Evolutionary conservation across 1,140 invertebrate genomes (phyloP).

Genomic region (Papilio dardanus): DNA sequence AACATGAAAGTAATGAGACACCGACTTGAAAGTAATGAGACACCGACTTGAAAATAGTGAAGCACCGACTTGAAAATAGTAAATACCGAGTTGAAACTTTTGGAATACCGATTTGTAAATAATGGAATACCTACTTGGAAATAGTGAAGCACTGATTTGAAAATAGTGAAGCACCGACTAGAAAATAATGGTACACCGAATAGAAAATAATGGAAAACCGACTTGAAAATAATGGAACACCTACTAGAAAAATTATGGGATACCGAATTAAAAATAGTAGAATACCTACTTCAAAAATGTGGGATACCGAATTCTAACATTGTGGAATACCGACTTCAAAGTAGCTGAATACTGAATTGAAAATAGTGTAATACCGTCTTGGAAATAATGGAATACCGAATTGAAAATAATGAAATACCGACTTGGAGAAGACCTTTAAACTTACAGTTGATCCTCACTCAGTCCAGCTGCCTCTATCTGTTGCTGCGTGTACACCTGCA

Average conservation of each 20-base stretch:
- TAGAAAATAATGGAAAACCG: too few relatives aligned
- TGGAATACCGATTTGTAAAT: too few relatives aligned
- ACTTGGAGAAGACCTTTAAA: too few relatives aligned
- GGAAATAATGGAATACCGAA: neutral
- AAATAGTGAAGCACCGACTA: neutral
- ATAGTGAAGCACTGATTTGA: neutral
- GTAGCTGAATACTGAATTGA: too few relatives aligned
- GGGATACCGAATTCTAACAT: too few relatives aligned
- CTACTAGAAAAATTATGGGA: too few relatives aligned
- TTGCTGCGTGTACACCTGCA: conserved; percentile 49
- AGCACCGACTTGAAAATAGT: neutral
- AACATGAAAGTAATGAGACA: too few relatives aligned
- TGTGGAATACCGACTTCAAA: neutral
- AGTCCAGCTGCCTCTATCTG: conserved; percentile 49
- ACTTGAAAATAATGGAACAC: too few relatives aligned
- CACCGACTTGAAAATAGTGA: neutral
- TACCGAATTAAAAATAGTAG: neutral
- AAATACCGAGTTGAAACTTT: too few relatives aligned
- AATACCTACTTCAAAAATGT: neutral
- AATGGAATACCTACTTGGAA: neutral
- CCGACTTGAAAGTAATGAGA: too few relatives aligned
- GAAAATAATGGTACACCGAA: neutral
- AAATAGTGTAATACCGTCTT: neutral
- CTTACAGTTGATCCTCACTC: conserved; percentile 68
- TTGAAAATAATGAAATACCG: too few relatives aligned